Conservation (phyloP, 1,140 invertebrate genomes). For the Ectropis grisescens region DNA sequence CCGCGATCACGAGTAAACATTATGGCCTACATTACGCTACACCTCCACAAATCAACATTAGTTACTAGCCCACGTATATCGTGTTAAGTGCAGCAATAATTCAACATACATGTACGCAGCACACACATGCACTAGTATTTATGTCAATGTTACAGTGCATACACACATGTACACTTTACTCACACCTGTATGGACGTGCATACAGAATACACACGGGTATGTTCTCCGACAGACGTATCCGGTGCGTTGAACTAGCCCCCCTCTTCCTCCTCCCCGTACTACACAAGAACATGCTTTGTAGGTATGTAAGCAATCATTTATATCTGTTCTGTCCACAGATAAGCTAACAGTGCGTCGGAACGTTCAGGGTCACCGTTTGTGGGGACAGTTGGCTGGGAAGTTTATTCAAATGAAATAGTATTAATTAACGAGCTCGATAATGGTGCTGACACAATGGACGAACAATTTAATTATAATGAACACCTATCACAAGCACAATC, state of each 20-base stretch:
- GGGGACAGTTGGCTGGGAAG: constrained; percentile 20
- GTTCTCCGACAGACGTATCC: constrained; percentile 52
- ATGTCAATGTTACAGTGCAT: constrained; percentile 59
- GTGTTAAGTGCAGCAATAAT: constrained; percentile 32
- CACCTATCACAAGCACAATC: no score
- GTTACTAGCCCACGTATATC: constrained; percentile 23
- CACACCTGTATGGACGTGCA: constrained; percentile 37
- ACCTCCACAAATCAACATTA: constrained; percentile 31
- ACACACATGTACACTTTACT: constrained; percentile 17
- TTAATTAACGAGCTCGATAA: no score
- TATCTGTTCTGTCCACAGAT: no score
- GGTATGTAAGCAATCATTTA: no score
- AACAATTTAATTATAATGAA: constrained; percentile 10
- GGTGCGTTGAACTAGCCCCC: constrained; percentile 53
- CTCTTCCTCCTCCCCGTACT: constrained; percentile 12
- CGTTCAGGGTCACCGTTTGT: constrained; percentile 25
- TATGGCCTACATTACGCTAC: constrained; percentile 39
- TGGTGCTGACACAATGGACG: constrained; percentile 4
- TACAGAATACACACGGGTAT: constrained; percentile 19
- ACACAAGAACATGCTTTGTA: no score
- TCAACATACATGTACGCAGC: constrained; percentile 17
- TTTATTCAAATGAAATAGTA: no score
- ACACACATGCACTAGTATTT: constrained; percentile 35
- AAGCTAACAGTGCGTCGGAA: no score
- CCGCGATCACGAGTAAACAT: constrained; percentile 31